Evolutionary conservation across 2,797 vertebrate genomes (phyloP).

Genomic region (Diceros bicornis): DNA sequence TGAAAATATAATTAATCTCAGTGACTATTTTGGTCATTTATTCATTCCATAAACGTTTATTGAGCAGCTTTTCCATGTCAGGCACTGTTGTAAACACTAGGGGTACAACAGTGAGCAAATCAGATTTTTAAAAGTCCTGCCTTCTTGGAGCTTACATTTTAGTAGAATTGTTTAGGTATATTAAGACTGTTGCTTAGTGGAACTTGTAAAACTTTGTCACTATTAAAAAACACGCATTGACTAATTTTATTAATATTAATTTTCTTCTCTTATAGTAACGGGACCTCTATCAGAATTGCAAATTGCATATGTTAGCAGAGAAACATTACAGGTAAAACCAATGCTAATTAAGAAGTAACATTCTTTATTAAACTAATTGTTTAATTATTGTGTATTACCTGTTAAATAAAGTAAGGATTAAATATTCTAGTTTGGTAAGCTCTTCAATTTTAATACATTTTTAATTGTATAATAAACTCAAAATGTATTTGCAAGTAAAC

Average conservation of each 20-base stretch:
- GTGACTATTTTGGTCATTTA: background rate
- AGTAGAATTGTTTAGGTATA: constrained; percentile 17
- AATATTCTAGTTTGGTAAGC: constrained; percentile 53
- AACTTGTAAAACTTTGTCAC: constrained; percentile 28
- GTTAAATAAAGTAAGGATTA: constrained; percentile 15
- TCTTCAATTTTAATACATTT: constrained; percentile 21
- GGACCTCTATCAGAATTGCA: constrained; percentile 98
- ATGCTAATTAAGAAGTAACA: constrained; percentile 48
- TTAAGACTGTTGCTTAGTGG: constrained; percentile 5
- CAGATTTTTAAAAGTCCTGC: background rate
- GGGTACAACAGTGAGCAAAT: background rate
- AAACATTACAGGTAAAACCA: constrained; percentile 96
- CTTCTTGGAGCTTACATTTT: background rate
- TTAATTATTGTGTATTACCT: background rate
- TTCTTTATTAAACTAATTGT: constrained; percentile 44
- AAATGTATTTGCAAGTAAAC: background rate
- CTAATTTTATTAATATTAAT: constrained; percentile 58
- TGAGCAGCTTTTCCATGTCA: background rate
- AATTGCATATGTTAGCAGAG: constrained; percentile 98
- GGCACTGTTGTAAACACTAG: background rate
- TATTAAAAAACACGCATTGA: constrained; percentile 14
- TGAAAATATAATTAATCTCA: constrained; percentile 35
- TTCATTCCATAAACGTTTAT: background rate
- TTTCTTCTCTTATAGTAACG: constrained; percentile 92
- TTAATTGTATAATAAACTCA: background rate